Conservation (phyloP, 1,140 invertebrate species). For the Calliopsis andreniformis region DNA sequence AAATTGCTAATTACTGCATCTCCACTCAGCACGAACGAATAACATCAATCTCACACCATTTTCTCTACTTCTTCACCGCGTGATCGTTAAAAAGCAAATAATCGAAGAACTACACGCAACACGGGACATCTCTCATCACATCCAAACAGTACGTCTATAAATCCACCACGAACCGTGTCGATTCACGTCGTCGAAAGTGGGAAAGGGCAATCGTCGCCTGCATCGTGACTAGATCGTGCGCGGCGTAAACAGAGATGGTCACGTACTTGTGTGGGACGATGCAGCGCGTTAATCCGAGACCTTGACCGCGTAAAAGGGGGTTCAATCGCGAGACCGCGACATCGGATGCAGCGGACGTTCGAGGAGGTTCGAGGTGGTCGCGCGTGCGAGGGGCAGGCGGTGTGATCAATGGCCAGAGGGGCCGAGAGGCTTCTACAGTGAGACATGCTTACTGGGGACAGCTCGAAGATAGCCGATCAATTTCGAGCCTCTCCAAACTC, state of each 20-base stretch:
- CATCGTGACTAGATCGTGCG: constrained; percentile 26
- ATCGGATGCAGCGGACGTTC: constrained; percentile 22
- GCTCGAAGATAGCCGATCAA: constrained; percentile 68
- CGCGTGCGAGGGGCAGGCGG: constrained; percentile 27
- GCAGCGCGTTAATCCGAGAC: constrained; percentile 38
- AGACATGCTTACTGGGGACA: constrained; percentile 67
- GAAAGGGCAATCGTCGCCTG: constrained; percentile 18
- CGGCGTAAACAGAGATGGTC: constrained; percentile 25
- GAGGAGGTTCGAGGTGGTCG: neutral
- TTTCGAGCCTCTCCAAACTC: constrained; percentile 78
- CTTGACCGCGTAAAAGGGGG: constrained; percentile 56
- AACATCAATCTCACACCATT: neutral
- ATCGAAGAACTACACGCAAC: neutral
- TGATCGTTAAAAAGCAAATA: neutral
- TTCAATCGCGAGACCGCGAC: constrained; percentile 26
- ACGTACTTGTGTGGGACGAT: constrained; percentile 11
- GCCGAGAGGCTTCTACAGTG: constrained; percentile 2
- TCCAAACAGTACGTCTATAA: constrained; percentile 34
- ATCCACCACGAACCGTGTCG: constrained; percentile 12
- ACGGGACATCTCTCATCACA: neutral
- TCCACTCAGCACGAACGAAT: no score
- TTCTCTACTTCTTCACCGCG: neutral
- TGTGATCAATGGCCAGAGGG: constrained; percentile 6
- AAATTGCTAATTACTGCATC: no score
- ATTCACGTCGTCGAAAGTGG: constrained; percentile 1